Conservation (phyloP, 2,888 invertebrate species). For the Lasioglossum leucozonium region DNA sequence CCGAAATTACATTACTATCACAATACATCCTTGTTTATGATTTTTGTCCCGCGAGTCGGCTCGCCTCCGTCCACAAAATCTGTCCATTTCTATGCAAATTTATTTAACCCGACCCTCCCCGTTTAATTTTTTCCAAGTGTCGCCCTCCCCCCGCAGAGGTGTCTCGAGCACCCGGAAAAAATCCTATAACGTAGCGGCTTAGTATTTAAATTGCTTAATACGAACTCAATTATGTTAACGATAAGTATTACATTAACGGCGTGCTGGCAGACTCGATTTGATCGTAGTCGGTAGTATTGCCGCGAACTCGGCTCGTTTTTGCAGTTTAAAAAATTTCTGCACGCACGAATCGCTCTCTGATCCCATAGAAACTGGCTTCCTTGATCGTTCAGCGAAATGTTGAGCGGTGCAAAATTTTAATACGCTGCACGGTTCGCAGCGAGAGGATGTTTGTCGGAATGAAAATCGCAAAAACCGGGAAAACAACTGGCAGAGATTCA, state of each 20-base stretch:
- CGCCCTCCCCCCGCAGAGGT: background rate
- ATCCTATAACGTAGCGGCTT: constrained; percentile 33
- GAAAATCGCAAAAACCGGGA: background rate
- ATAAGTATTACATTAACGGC: constrained; percentile 44
- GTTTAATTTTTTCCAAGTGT: constrained; percentile 36
- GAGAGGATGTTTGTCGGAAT: background rate
- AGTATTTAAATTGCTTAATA: constrained; percentile 54
- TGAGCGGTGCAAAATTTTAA: background rate
- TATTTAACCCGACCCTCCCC: constrained; percentile 36
- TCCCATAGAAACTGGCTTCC: background rate
- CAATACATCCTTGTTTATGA: constrained; percentile 27
- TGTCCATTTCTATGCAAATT: constrained; percentile 46
- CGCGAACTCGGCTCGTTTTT: background rate
- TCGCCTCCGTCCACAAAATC: background rate
- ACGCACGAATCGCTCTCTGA: background rate
- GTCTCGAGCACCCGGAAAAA: constrained; percentile 13
- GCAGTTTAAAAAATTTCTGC: background rate
- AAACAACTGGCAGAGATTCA: background rate
- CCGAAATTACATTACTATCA: background rate
- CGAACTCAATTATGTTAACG: constrained; percentile 57
- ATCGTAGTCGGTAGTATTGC: constrained; percentile 38
- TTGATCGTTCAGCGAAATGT: constrained; percentile 1
- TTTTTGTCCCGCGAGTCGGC: constrained; percentile 21
- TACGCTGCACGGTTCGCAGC: background rate
- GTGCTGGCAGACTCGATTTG: constrained; percentile 37